Evolutionary conservation across 2,888 invertebrate species (phyloP).

Genomic region (Metacarcinus magister): DNA sequence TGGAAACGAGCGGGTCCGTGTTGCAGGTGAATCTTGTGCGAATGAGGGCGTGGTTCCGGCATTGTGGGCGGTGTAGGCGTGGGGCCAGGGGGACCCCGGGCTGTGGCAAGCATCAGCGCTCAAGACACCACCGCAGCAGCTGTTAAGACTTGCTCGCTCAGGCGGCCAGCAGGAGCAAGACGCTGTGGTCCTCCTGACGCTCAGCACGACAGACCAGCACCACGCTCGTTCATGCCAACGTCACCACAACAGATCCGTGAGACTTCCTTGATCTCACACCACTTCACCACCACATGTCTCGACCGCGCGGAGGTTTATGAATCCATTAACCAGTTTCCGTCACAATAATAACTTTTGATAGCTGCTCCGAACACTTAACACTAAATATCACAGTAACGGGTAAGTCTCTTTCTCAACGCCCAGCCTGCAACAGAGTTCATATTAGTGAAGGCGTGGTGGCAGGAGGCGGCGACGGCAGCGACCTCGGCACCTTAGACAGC

Average conservation of each 20-base stretch:
- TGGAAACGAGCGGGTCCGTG: conserved; percentile 77
- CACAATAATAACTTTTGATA: conserved; percentile 59
- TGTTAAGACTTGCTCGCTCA: conserved; percentile 41
- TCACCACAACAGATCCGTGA: neutral
- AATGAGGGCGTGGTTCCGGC: conserved; percentile 79
- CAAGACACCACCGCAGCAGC: conserved; percentile 60
- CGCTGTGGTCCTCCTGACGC: neutral
- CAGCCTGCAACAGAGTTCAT: conserved; percentile 18
- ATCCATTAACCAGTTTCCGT: neutral
- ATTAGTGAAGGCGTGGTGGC: neutral
- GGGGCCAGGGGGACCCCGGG: conserved; percentile 78
- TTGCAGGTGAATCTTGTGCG: conserved; percentile 79
- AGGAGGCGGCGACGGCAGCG: neutral
- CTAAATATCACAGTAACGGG: conserved; percentile 64
- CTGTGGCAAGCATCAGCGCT: conserved; percentile 78
- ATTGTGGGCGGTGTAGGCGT: conserved; percentile 71
- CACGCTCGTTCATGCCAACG: conserved; percentile 6
- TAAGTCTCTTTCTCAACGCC: conserved; percentile 39
- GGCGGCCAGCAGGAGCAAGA: conserved; percentile 41
- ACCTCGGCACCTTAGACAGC: conserved; percentile 22
- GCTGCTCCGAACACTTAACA: conserved; percentile 66
- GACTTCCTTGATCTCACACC: neutral
- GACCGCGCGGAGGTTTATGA: neutral
- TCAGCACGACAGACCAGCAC: conserved; percentile 21
- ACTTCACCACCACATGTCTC: conserved; percentile 32